Evolutionary conservation across 2,888 invertebrate genomes (phyloP).

Genomic region (Tanypteryx hageni): DNA sequence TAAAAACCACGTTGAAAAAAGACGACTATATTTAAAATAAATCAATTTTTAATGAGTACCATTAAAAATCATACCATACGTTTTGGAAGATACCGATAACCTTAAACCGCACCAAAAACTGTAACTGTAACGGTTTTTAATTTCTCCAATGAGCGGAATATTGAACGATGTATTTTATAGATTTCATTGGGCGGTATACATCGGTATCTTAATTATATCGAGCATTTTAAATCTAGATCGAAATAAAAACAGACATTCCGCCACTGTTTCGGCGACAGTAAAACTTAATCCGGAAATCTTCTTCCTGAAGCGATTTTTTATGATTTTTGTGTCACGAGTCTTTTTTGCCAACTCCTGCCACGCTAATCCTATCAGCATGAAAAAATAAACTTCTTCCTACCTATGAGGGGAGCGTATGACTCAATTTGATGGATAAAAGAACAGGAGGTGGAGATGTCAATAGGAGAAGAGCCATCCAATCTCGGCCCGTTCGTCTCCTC

Average conservation of each 20-base stretch:
- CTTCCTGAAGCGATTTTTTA: background rate
- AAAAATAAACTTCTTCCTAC: background rate
- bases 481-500: background rate
- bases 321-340: background rate
- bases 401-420: background rate
- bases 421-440: constrained; percentile 17
- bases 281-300: background rate
- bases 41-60: too few species aligned
- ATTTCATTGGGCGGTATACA: too few species aligned
- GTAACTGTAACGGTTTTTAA: too few species aligned
- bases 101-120: too few species aligned
- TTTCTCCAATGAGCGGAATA: too few species aligned
- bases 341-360: background rate
- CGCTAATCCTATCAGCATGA: background rate
- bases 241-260: background rate
- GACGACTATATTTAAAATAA: too few species aligned
- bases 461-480: constrained; percentile 5
- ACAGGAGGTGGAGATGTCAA: background rate
- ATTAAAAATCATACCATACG: too few species aligned
- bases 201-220: too few species aligned
- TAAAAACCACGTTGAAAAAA: too few species aligned
- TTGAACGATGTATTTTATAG: too few species aligned
- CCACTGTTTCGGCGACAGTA: background rate
- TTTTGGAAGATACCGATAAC: too few species aligned
- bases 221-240: background rate